A percentile compares a stretch with the other conserved stretches of the same genome.
phyloP scores from a whole-genome alignment of 1,140 invertebrate genomes.

The Nasonia longicornis region DNA sequence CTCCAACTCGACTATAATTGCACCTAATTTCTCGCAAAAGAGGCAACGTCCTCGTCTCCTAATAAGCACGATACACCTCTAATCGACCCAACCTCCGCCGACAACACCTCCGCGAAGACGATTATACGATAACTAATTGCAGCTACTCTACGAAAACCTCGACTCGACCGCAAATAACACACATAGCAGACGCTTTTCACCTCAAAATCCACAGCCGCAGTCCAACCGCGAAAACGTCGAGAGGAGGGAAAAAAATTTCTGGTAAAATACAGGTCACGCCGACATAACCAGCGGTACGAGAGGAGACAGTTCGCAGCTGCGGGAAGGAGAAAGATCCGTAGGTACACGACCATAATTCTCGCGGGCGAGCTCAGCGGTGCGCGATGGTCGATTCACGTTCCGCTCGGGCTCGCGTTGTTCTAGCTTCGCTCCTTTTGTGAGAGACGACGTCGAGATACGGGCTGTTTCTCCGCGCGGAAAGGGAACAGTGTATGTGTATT shows the following conservation, averaged over 20 bases:
- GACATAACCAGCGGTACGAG: neutral
- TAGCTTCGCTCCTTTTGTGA: neutral
- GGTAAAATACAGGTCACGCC: neutral
- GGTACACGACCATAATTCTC: slow-evolving; percentile 1
- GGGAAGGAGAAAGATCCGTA: neutral
- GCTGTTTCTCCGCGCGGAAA: neutral
- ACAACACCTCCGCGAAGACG: too few species aligned
- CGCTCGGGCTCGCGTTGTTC: slow-evolving; percentile 6
- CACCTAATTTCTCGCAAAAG: too few species aligned
- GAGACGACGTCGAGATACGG: neutral
- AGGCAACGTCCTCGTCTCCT: too few species aligned
- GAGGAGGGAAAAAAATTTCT: neutral
- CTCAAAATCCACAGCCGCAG: too few species aligned
- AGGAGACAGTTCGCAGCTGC: neutral
- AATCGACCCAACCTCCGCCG: too few species aligned
- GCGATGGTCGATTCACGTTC: slow-evolving; percentile 8
- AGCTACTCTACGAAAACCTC: too few species aligned
- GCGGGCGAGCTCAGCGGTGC: neutral
- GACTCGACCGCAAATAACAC: too few species aligned
- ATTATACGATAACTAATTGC: too few species aligned
- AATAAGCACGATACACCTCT: too few species aligned
- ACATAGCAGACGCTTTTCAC: too few species aligned
- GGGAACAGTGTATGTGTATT: neutral
- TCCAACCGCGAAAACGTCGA: too few species aligned
- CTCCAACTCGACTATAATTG: too few species aligned